Evolutionary conservation across 2,797 vertebrate species (phyloP), one percentile per base, ranked within the genome.

Genomic region (Taeniopygia guttata): DNA sequence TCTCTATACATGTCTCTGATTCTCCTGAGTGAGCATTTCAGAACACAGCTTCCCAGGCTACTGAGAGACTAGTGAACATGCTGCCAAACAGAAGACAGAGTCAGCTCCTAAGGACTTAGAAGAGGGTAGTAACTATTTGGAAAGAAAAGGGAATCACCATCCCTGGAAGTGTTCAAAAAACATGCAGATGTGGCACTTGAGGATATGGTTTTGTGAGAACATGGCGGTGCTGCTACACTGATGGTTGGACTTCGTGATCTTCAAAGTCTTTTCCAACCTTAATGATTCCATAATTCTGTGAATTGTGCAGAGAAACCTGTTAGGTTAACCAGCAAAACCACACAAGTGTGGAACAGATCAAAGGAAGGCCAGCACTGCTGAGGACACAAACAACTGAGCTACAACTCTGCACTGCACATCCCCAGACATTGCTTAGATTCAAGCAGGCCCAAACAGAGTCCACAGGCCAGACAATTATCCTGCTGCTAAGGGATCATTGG

Each of bases 141-240:
- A 72, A 12, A 32, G 10, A 56, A 63, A 70, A 49, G 7, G 22
- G 66, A 78, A 49, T 48, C 51, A 49, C 6, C 36, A 23, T 42
- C 22, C 32, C 38, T 27, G 30, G 21, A 70, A 43, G 22, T 4
- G 49, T 20, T 70, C 7, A 49, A 43, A 78, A 70, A 63, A 56
- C 0, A 1, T 16, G 7, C 0, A 0, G 26, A 63, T 70, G 32
- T 27, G 58, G 21, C 42, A 63, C 30, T 49, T 49, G 18, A 78
- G 43, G 74, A 86, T 17, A 30, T 19, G 18, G 42, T 32, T 70
- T 49, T 32, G 10, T 70, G 36, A 55, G 36, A 78, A 78, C 18
- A 11, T 19, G 30, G 30, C 27, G 8, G 25, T 46, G 32, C 15
- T 36, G 26, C 21, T 48, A 55, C 30, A 56, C 15, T 36, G 74